Percentiles rank a stretch among this genome's conserved stretches.
Evolutionary conservation across 1,140 invertebrate species (phyloP).

Genomic region (Trinorchestia longiramus): DNA sequence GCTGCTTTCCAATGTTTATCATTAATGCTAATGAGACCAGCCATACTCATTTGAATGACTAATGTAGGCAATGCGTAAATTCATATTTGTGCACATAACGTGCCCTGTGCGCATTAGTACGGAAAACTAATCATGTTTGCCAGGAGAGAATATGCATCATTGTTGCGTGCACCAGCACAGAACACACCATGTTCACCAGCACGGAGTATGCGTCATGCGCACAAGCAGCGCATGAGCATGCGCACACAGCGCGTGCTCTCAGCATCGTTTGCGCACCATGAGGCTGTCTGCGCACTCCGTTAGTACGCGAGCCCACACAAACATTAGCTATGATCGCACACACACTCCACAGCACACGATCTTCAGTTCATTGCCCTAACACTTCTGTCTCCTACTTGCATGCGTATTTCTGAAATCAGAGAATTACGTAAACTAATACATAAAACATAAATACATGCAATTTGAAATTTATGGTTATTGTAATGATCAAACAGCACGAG

Average conservation of each 20-base stretch:
- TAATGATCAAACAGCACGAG: no score
- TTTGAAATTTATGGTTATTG: no score
- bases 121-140: background rate
- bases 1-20: no score
- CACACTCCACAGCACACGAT: no score
- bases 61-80: no score
- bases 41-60: no score
- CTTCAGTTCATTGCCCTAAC: background rate
- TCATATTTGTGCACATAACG: no score
- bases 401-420: background rate
- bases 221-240: background rate
- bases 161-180: background rate
- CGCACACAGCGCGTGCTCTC: background rate
- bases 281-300: background rate
- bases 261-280: background rate
- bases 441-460: background rate
- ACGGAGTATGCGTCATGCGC: background rate
- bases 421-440: background rate
- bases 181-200: background rate
- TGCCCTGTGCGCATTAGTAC: background rate
- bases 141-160: background rate
- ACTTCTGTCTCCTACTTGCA: background rate
- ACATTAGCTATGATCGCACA: background rate
- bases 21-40: no score
- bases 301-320: background rate